Conservation (phyloP, 2,113 vertebrate species). For the Nestor notabilis region DNA sequence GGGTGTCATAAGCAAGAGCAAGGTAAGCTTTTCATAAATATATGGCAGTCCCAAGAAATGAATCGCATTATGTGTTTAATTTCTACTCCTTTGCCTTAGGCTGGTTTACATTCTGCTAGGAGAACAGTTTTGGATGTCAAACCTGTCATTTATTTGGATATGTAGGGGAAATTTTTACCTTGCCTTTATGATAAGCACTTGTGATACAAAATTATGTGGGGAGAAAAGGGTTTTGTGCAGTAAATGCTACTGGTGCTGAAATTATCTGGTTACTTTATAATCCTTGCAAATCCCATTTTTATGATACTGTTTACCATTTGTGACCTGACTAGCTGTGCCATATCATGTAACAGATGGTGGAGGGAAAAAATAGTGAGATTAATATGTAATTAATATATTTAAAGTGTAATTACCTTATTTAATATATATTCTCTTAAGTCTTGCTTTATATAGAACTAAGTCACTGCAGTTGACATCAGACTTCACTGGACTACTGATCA, state of each 20-base stretch:
- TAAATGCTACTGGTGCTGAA: not conserved
- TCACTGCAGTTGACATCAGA: not conserved
- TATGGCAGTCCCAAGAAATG: not conserved
- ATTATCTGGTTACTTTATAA: not conserved
- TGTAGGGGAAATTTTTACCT: not conserved
- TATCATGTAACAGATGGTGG: not conserved
- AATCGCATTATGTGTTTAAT: not conserved
- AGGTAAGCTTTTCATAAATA: not conserved
- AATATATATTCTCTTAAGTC: not conserved
- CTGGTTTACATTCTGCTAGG: not conserved
- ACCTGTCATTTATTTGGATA: not conserved
- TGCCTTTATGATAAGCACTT: not conserved
- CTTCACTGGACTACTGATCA: not conserved
- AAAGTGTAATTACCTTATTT: not conserved
- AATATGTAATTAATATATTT: not conserved
- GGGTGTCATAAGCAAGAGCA: not conserved
- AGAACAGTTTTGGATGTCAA: not conserved
- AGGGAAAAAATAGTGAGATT: not conserved
- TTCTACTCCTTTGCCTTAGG: not conserved
- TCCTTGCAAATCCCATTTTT: not conserved
- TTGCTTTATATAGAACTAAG: not conserved
- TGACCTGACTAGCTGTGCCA: not conserved
- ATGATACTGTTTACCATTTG: not conserved
- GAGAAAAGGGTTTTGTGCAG: accelerated
- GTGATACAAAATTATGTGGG: not conserved